A percentile compares a stretch with the other conserved stretches of the same genome.
Evolutionary conservation across 1,140 invertebrate species (phyloP).

Genomic region (Drosophila sturtevanti): DNA sequence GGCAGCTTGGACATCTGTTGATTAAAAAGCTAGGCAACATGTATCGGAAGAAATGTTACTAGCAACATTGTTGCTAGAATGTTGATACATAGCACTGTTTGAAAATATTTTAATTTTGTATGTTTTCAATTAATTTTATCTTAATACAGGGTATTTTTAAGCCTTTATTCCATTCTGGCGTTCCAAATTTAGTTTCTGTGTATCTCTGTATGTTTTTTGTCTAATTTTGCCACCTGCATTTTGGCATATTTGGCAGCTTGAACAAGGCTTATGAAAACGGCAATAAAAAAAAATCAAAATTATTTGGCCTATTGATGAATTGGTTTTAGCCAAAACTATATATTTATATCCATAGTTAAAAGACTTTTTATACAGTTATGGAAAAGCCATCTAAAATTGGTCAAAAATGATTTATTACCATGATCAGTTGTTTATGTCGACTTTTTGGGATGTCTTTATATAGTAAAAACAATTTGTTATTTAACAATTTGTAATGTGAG

Average conservation of each 20-base stretch:
- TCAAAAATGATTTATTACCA: slow-evolving; percentile 77
- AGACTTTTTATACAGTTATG: slow-evolving; percentile 54
- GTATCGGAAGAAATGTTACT: too few relatives aligned
- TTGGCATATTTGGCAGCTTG: slow-evolving; percentile 72
- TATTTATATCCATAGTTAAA: slow-evolving; percentile 37
- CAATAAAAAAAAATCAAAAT: slow-evolving; percentile 39
- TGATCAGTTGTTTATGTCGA: slow-evolving; percentile 75
- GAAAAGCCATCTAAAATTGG: slow-evolving; percentile 70
- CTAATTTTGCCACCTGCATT: slow-evolving; percentile 80
- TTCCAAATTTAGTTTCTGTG: slow-evolving; percentile 40
- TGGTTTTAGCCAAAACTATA: slow-evolving; percentile 67
- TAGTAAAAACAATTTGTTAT: slow-evolving; percentile 73
- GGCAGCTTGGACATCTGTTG: too few relatives aligned
- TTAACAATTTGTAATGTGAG: slow-evolving; percentile 71
- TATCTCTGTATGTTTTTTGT: slow-evolving; percentile 62
- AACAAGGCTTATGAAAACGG: slow-evolving; percentile 13
- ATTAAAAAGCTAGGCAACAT: too few relatives aligned
- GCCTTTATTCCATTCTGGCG: neutral
- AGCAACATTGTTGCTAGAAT: too few relatives aligned
- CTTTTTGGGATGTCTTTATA: slow-evolving; percentile 43
- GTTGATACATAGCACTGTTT: neutral
- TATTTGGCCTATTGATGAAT: slow-evolving; percentile 74
- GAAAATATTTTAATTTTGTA: neutral
- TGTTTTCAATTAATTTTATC: neutral
- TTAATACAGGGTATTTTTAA: neutral